Conservation (phyloP, 2,888 invertebrate species). For the Uropetala carovei region DNA sequence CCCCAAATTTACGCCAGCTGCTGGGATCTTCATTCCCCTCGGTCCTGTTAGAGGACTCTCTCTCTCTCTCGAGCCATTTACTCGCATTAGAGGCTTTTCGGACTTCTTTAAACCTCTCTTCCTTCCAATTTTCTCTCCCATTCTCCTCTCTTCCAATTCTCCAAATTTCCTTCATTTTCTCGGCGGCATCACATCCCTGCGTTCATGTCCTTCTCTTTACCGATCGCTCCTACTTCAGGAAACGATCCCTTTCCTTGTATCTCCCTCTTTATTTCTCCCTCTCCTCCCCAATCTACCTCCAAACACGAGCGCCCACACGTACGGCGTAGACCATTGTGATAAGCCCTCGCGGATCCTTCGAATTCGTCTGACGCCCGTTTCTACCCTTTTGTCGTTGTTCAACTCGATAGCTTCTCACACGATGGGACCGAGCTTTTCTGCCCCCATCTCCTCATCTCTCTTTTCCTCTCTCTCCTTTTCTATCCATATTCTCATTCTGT, state of each 20-base stretch:
- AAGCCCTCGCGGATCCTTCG: background rate
- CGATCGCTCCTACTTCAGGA: background rate
- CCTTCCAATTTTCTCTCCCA: background rate
- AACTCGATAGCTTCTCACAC: background rate
- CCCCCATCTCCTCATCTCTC: background rate
- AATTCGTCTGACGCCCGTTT: background rate
- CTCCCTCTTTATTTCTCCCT: background rate
- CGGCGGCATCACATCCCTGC: background rate
- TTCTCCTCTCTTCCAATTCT: background rate
- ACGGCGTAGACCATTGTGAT: slow-evolving; percentile 5
- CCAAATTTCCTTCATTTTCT: background rate
- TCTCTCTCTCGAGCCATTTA: background rate
- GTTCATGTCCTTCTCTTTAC: background rate
- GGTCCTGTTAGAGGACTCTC: background rate
- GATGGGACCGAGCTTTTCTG: background rate
- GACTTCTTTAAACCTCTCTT: background rate
- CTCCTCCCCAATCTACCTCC: background rate
- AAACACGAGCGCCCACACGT: background rate
- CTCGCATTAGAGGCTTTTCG: slow-evolving; percentile 28
- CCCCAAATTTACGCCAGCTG: background rate
- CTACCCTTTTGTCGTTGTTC: background rate
- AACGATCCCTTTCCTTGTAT: background rate
- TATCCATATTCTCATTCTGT: background rate
- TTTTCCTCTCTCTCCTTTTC: background rate
- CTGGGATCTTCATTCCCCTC: background rate